A percentile compares a stretch with the other conserved stretches of the same genome.
Evolutionary conservation across 2,797 vertebrate species (phyloP).

Genomic region (Alfaro cultratus): DNA sequence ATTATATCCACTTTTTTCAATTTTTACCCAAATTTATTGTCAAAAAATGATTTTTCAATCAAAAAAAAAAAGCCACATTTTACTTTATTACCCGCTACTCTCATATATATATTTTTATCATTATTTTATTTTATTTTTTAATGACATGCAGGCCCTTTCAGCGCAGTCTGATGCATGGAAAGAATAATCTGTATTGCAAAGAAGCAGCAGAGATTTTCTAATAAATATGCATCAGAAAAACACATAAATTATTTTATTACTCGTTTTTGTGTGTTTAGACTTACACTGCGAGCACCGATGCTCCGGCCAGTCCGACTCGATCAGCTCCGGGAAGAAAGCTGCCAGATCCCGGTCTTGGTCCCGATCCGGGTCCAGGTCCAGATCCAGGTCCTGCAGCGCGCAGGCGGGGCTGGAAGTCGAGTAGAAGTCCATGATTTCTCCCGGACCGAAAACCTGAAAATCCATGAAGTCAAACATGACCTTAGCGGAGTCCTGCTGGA

Average conservation of each 20-base stretch:
- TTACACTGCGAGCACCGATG: conserved; percentile 91
- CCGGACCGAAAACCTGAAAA: conserved; percentile 89
- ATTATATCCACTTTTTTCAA: not conserved
- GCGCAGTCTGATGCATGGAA: not conserved
- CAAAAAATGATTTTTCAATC: not conserved
- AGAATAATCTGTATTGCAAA: not conserved
- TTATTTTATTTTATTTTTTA: not conserved
- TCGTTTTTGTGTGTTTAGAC: conserved; percentile 61
- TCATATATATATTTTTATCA: not conserved
- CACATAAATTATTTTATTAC: not conserved
- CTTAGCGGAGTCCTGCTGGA: conserved; percentile 63
- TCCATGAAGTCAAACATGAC: conserved; percentile 97
- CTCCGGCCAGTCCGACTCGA: conserved; percentile 88
- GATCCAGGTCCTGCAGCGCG: conserved; percentile 85
- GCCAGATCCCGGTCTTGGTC: conserved; percentile 84
- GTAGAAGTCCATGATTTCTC: conserved; percentile 91
- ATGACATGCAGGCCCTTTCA: not conserved
- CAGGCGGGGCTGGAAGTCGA: conserved; percentile 86
- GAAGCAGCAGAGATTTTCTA: not conserved
- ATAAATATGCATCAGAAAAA: not conserved
- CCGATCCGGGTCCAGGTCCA: conserved; percentile 77
- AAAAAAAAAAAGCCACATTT: not conserved
- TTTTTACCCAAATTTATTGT: not conserved
- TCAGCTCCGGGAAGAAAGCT: conserved; percentile 91
- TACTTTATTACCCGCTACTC: not conserved